phyloP scores from a whole-genome alignment of 2,113 vertebrate species.

The Nothobranchius furzeri region DNA sequence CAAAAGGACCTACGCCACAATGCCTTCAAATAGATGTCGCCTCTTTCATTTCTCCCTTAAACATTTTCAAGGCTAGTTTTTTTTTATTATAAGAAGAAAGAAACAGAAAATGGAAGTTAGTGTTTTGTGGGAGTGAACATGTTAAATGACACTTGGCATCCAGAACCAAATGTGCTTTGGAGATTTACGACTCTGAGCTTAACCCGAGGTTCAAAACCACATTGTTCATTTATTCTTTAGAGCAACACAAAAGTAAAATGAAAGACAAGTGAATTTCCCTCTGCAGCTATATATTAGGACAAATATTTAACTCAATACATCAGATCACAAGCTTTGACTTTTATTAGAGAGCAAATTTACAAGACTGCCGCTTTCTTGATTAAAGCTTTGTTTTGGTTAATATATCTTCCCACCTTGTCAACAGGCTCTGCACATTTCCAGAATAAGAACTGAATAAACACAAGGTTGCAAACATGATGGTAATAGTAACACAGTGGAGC shows the following conservation, averaged over 20 bases:
- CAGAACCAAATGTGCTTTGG: conserved; percentile 29
- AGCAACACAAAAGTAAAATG: background rate
- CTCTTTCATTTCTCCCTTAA: conserved; percentile 12
- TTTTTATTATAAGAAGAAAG: background rate
- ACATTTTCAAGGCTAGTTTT: conserved; percentile 1
- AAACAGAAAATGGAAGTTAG: background rate
- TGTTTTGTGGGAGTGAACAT: background rate
- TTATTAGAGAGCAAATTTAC: too few species aligned
- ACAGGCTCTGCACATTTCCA: too few species aligned
- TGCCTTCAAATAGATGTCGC: conserved; percentile 2
- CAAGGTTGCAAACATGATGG: too few species aligned
- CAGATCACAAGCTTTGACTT: too few species aligned
- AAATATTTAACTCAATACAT: too few species aligned
- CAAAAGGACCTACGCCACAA: background rate
- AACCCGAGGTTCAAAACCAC: conserved; percentile 30
- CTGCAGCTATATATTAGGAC: too few species aligned
- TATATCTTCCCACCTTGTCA: too few species aligned
- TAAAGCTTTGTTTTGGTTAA: too few species aligned
- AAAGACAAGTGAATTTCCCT: too few species aligned
- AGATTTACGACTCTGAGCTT: conserved; percentile 35
- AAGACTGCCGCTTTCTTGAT: too few species aligned
- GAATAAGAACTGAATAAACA: too few species aligned
- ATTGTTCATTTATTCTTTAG: conserved; percentile 24
- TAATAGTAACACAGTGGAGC: too few species aligned
- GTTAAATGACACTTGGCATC: conserved; percentile 29